phyloP scores from a whole-genome alignment of 2,888 invertebrate species.

The Noctua comes region DNA sequence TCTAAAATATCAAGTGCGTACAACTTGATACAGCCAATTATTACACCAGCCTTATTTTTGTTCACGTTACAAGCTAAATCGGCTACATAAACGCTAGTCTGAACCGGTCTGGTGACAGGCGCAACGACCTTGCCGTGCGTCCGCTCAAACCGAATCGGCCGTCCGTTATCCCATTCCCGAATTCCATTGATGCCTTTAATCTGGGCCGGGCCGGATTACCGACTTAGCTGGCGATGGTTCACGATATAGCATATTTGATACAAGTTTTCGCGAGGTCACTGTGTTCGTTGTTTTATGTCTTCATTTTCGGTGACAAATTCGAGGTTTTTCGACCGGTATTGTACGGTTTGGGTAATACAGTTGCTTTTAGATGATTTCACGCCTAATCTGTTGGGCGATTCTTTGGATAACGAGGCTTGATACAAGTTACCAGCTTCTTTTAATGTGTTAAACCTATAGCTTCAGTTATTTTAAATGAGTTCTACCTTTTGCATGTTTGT shows the following conservation, averaged over 20 bases:
- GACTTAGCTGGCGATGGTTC: slow-evolving; percentile 18
- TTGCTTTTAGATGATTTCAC: slow-evolving; percentile 11
- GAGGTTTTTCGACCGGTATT: neutral
- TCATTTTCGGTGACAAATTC: slow-evolving; percentile 22
- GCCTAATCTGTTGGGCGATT: neutral
- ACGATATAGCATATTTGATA: slow-evolving; percentile 32
- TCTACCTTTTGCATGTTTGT: neutral
- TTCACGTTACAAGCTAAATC: slow-evolving; percentile 53
- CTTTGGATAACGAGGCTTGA: neutral
- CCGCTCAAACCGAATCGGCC: slow-evolving; percentile 61
- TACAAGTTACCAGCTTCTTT: neutral
- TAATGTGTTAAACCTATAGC: neutral
- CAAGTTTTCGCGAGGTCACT: slow-evolving; percentile 22
- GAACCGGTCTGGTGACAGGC: slow-evolving; percentile 73
- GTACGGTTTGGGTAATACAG: neutral
- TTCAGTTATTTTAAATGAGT: neutral
- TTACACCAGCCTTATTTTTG: slow-evolving; percentile 35
- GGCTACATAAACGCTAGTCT: slow-evolving; percentile 51
- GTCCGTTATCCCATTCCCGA: slow-evolving; percentile 77
- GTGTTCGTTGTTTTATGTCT: slow-evolving; percentile 29
- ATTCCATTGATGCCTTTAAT: slow-evolving; percentile 75
- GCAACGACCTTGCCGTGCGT: slow-evolving; percentile 77
- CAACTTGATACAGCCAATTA: slow-evolving; percentile 29
- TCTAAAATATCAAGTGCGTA: slow-evolving; percentile 15
- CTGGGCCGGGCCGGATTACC: slow-evolving; percentile 50